phyloP scores from a whole-genome alignment of 1,140 invertebrate species.

The Dreissena polymorpha region DNA sequence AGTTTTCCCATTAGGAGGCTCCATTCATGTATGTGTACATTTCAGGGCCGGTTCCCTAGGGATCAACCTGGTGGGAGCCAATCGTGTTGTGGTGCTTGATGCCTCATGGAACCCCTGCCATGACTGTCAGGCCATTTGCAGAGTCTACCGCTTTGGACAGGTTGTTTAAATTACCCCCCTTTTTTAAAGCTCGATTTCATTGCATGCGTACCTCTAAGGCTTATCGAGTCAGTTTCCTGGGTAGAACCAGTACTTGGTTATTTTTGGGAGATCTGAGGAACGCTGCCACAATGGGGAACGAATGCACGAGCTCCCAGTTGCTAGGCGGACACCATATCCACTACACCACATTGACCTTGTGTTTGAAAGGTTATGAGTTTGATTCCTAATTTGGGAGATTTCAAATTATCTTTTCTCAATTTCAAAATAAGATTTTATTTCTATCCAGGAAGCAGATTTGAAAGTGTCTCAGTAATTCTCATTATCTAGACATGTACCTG shows the following conservation, averaged over 20 bases:
- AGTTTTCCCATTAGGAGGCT: no score
- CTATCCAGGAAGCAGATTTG: not conserved
- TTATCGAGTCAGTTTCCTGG: no score
- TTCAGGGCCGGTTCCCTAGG: constrained; percentile 95
- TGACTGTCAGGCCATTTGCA: constrained; percentile 98
- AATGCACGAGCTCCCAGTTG: no score
- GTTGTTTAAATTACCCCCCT: not conserved
- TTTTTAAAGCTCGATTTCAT: not conserved
- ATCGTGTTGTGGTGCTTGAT: constrained; percentile 98
- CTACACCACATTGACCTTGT: not conserved
- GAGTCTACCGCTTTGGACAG: constrained; percentile 98
- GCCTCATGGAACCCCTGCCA: constrained; percentile 99
- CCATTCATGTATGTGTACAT: not conserved
- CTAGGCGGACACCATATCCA: no score
- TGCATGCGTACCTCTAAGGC: no score
- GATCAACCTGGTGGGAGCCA: constrained; percentile 97
- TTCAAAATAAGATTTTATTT: not conserved
- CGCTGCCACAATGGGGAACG: no score
- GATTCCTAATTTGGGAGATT: not conserved
- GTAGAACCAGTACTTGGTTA: no score
- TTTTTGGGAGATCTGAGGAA: no score
- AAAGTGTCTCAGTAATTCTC: not conserved
- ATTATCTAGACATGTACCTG: not conserved
- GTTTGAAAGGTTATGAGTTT: not conserved
- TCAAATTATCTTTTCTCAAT: not conserved